phyloP scores from a whole-genome alignment of 2,888 invertebrate species.

The Acleris emargana region DNA sequence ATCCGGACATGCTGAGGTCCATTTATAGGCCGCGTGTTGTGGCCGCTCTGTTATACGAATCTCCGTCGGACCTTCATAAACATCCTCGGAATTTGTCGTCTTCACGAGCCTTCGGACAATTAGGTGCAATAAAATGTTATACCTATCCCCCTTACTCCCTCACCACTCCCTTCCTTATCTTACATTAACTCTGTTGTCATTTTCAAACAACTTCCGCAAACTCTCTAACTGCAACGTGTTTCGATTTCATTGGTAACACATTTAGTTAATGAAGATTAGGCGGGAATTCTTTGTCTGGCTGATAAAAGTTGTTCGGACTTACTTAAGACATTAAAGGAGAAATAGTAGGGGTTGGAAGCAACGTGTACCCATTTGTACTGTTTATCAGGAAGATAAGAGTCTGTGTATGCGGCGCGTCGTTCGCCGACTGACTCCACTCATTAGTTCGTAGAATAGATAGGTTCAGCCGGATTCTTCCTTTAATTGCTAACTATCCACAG shows the following conservation, averaged over 20 bases:
- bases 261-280: constrained; percentile 63
- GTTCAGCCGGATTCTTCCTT: constrained; percentile 63
- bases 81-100: constrained; percentile 52
- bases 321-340: constrained; percentile 71
- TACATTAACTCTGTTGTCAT: constrained; percentile 41
- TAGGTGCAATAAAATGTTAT: constrained; percentile 48
- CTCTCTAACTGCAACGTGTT: constrained; percentile 39
- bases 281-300: constrained; percentile 59
- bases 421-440: constrained; percentile 67
- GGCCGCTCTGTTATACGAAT: constrained; percentile 58
- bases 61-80: constrained; percentile 65
- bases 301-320: constrained; percentile 69
- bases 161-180: constrained; percentile 35
- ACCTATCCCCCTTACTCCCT: constrained; percentile 36
- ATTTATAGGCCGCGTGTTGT: constrained; percentile 73
- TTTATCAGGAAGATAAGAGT: constrained; percentile 78
- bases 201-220: constrained; percentile 40
- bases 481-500: constrained; percentile 65
- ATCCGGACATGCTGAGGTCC: constrained; percentile 71
- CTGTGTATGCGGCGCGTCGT: constrained; percentile 59
- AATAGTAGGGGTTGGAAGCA: constrained; percentile 69
- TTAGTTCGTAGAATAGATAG: constrained; percentile 72
- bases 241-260: constrained; percentile 53
- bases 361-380: constrained; percentile 77
- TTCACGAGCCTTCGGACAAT: constrained; percentile 48